Conservation (phyloP, 2,888 invertebrate species). For the Drymonia ruficornis region DNA sequence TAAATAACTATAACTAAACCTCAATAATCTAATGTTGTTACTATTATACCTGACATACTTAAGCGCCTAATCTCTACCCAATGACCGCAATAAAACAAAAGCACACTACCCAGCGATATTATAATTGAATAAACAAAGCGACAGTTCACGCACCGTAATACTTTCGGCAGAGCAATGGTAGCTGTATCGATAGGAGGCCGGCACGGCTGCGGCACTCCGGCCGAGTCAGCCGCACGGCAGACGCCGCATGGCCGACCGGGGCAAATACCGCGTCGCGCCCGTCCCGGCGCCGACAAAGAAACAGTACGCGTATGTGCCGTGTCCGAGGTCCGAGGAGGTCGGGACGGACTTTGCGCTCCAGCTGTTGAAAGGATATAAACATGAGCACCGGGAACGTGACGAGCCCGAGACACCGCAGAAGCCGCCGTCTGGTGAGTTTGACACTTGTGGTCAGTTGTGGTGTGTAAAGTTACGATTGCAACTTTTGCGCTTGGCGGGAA, state of each 20-base stretch:
- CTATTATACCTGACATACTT: background rate
- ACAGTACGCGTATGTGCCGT: slow-evolving; percentile 80
- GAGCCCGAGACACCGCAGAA: slow-evolving; percentile 64
- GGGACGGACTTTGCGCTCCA: slow-evolving; percentile 78
- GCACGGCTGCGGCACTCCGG: slow-evolving; percentile 52
- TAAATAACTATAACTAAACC: too few relatives aligned
- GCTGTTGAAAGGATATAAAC: slow-evolving; percentile 53
- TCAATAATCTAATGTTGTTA: background rate
- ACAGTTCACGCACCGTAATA: slow-evolving; percentile 39
- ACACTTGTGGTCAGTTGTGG: slow-evolving; percentile 27
- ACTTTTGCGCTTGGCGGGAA: slow-evolving; percentile 47
- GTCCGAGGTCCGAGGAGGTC: slow-evolving; percentile 81
- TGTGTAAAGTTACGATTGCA: slow-evolving; percentile 23
- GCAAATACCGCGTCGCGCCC: slow-evolving; percentile 81
- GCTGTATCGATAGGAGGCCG: slow-evolving; percentile 55
- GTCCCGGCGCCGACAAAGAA: slow-evolving; percentile 75
- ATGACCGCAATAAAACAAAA: background rate
- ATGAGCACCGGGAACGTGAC: slow-evolving; percentile 32
- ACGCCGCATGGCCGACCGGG: slow-evolving; percentile 83
- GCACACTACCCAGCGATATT: background rate
- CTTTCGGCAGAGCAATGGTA: slow-evolving; percentile 40
- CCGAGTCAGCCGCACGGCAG: slow-evolving; percentile 59
- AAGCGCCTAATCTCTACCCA: background rate
- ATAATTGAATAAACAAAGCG: slow-evolving; percentile 30
- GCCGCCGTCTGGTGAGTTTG: slow-evolving; percentile 62